Conservation (phyloP, 2,888 invertebrate genomes). For the Bugula neritina region DNA sequence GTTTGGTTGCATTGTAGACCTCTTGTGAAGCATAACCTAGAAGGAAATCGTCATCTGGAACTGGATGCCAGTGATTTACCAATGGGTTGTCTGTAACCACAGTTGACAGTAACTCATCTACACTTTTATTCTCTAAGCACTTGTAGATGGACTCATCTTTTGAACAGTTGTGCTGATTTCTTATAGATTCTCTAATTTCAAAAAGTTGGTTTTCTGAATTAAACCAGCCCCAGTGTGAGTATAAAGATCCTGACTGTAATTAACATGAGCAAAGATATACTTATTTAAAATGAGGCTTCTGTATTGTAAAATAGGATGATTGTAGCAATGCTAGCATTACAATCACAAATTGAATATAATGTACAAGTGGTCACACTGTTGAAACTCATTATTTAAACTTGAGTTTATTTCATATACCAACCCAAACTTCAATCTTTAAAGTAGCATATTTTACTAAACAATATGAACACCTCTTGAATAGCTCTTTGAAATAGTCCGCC, state of each 20-base stretch:
- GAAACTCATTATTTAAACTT: too few relatives aligned
- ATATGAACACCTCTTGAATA: too few relatives aligned
- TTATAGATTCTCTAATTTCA: neutral
- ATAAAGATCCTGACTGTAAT: constrained; percentile 15
- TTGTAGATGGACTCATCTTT: neutral
- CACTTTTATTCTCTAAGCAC: neutral
- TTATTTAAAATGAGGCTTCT: too few relatives aligned
- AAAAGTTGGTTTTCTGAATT: neutral
- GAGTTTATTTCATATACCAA: too few relatives aligned
- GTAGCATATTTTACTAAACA: too few relatives aligned
- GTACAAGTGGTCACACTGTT: too few relatives aligned
- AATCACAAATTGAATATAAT: too few relatives aligned
- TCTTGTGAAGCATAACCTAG: neutral
- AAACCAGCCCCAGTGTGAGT: constrained; percentile 2
- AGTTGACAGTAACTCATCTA: neutral
- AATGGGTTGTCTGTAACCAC: neutral
- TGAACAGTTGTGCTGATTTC: neutral
- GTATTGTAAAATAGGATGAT: too few relatives aligned
- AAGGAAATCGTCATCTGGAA: constrained; percentile 13
- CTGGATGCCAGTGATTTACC: neutral
- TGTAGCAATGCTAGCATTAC: too few relatives aligned
- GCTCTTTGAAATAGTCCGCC: too few relatives aligned
- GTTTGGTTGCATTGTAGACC: neutral
- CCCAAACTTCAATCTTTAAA: too few relatives aligned
- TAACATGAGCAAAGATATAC: too few relatives aligned